Conservation (phyloP, 2,797 vertebrate species). For the Bovichtus diacanthus region DNA sequence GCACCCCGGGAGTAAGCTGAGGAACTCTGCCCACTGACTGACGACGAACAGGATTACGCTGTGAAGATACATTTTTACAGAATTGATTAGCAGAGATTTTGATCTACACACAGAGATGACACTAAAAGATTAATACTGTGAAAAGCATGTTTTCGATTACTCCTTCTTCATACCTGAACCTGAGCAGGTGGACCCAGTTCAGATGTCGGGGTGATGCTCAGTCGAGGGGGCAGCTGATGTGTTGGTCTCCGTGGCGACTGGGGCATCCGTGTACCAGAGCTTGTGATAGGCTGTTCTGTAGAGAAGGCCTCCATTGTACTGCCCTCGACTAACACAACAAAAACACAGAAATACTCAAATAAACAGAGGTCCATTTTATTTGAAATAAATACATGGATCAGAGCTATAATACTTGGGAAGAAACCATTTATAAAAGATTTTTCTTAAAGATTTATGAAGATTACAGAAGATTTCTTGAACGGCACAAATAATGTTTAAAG, state of each 20-base stretch:
- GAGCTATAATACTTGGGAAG: background rate
- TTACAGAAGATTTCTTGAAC: background rate
- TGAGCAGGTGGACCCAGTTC: conserved; percentile 92
- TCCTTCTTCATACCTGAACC: conserved; percentile 76
- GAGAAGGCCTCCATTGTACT: conserved; percentile 87
- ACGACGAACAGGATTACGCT: conserved; percentile 86
- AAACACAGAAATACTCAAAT: background rate
- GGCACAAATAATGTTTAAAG: background rate
- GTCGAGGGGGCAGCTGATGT: conserved; percentile 89
- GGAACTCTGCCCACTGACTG: conserved; percentile 91
- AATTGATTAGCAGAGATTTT: background rate
- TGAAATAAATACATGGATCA: background rate
- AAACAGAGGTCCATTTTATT: background rate
- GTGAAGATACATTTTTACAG: conserved; percentile 7
- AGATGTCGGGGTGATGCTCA: conserved; percentile 90
- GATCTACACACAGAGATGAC: background rate
- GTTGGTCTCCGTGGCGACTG: conserved; percentile 92
- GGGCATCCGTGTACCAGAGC: conserved; percentile 89
- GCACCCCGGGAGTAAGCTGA: conserved; percentile 90
- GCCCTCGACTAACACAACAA: conserved; percentile 84
- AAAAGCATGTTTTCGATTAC: background rate
- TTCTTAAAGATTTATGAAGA: too few relatives aligned
- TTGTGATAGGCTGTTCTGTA: conserved; percentile 88
- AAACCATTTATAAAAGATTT: too few relatives aligned
- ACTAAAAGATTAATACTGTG: background rate